A percentile compares a stretch with the other conserved stretches of the same genome.
These are phyloP conservation scores for Latheticus oryzae DNA, from an alignment of 2,888 invertebrate genomes.

Conservation along the genomic window DNA sequence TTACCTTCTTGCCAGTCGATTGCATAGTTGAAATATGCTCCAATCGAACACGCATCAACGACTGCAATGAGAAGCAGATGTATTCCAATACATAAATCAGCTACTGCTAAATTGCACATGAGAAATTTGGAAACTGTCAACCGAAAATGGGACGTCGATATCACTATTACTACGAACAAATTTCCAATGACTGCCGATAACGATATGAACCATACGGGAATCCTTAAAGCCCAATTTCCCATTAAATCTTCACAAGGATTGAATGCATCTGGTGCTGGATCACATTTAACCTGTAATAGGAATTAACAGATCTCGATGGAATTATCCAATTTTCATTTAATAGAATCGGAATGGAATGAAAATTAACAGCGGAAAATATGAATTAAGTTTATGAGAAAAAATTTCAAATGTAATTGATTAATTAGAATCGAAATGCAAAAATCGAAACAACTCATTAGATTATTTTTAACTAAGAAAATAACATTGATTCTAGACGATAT, in stretches of 20 bases:
- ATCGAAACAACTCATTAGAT: too few species aligned
- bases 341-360: too few species aligned
- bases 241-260: slow-evolving; percentile 76
- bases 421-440: too few species aligned
- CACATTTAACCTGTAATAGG: slow-evolving; percentile 66
- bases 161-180: slow-evolving; percentile 72
- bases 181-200: slow-evolving; percentile 75
- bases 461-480: too few species aligned
- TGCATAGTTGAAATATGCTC: slow-evolving; percentile 75
- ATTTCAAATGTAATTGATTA: too few species aligned
- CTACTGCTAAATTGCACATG: slow-evolving; percentile 76
- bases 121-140: slow-evolving; percentile 71
- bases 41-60: slow-evolving; percentile 73
- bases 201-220: slow-evolving; percentile 72
- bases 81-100: slow-evolving; percentile 76
- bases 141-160: slow-evolving; percentile 66
- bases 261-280: slow-evolving; percentile 72
- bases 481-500: too few species aligned
- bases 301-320: too few species aligned
- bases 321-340: too few species aligned
- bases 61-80: slow-evolving; percentile 73
- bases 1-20: slow-evolving; percentile 76
- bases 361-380: too few species aligned
- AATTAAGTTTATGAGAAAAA: too few species aligned
- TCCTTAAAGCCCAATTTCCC: slow-evolving; percentile 69